phyloP scores from a whole-genome alignment of 2,888 invertebrate species.

The Chrysomela aeneicollis region DNA sequence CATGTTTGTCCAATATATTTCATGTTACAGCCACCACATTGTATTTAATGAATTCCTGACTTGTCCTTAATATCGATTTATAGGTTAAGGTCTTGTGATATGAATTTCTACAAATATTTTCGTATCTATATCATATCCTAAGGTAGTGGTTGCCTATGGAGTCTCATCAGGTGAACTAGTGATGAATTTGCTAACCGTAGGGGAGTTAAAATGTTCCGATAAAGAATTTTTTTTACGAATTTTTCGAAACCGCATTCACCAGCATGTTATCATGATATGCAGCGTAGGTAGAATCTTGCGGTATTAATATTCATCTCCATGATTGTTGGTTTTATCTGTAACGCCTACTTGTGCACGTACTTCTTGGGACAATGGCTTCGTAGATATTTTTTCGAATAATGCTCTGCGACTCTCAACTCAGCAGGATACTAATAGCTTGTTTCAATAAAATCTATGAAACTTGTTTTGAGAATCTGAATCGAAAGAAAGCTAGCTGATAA shows the following conservation, averaged over 20 bases:
- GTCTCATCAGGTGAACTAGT: no score
- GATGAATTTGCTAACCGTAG: no score
- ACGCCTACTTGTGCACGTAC: background rate
- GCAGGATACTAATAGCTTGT: background rate
- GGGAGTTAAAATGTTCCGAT: no score
- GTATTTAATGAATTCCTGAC: no score
- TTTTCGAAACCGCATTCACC: background rate
- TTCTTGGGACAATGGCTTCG: background rate
- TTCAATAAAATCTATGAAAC: background rate
- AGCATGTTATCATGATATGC: background rate
- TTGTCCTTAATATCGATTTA: no score
- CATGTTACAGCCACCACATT: no score
- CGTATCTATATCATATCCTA: no score
- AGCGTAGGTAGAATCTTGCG: constrained; percentile 1
- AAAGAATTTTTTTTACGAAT: no score
- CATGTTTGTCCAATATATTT: no score
- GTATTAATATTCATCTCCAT: background rate
- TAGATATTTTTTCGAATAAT: background rate
- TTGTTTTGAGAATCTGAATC: background rate
- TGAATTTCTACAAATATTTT: no score
- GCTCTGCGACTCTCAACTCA: background rate
- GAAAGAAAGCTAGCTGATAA: background rate
- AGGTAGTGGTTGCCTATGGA: no score
- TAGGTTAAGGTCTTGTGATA: no score
- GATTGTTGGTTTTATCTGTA: constrained; percentile 5